Evolutionary conservation across 2,113 vertebrate genomes (phyloP), one percentile per base, ranked within the genome.

Genomic region (Nettapus auritus): DNA sequence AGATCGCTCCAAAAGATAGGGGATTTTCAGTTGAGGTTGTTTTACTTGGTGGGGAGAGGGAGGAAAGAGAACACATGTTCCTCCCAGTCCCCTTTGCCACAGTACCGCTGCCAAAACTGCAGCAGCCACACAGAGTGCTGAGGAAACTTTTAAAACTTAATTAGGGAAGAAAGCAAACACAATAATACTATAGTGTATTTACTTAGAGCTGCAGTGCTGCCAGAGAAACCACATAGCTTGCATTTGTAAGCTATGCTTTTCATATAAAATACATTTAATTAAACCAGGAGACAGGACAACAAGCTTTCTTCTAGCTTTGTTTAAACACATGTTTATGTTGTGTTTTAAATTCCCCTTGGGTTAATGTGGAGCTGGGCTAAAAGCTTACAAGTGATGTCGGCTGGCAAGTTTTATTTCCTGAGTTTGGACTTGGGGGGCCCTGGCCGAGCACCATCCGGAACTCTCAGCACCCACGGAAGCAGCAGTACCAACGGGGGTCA

Each of bases 141-240:
- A 98, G 97, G 97, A 98, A 98, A 98, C 96, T 97, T 97, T 57
- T 91, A 97, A 98, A 97, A 97, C 90, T 96, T 98, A 98, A 98
- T 98, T 98, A 98, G 94, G 94, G 94, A 79, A 95, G 94, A 98
- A 98, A 97, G 95, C 96, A 98, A 98, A 97, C 96, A 97, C 97
- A 98, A 98, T 97, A 98, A 97, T 97, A 97, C 90, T 96, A 96
- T 86, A 91, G 94, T 89, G 94, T 95, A 94, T 98, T 98, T 97
- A 97, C 97, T 97, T 82, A 96, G 96, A 96, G 86, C 93, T 95
- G 85, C 89, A 92, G 48, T 84, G 77, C 87, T 95, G 95, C 97
- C 97, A 98, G 97, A 94, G 91, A 98, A 98, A 98, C 97, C 97
- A 60, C 98, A 98, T 23, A 96, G 97, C 95, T 90, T 97, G 94